Evolutionary conservation across 2,797 vertebrate species (phyloP).

Genomic region (Esox masquinongy): DNA sequence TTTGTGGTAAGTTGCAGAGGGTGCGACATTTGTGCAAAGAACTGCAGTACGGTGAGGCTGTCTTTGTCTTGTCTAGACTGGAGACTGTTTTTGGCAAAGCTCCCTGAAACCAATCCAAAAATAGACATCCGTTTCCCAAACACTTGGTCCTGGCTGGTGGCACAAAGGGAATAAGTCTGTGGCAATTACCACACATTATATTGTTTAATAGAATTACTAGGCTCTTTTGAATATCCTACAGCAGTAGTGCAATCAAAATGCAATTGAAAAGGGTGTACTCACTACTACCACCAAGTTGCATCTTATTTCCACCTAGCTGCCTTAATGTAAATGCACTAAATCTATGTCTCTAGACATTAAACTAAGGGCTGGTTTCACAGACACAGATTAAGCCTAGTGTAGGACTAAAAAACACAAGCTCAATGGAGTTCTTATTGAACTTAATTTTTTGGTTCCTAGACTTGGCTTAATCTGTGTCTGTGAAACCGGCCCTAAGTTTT

Average conservation of each 20-base stretch:
- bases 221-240: not conserved
- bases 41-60: not conserved
- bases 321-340: too few relatives aligned
- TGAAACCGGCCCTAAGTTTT: too few relatives aligned
- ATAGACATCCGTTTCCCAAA: not conserved
- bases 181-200: not conserved
- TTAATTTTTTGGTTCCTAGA: too few relatives aligned
- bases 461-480: too few relatives aligned
- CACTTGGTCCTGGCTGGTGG: not conserved
- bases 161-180: not conserved
- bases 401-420: too few relatives aligned
- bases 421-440: too few relatives aligned
- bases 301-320: too few relatives aligned
- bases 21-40: not conserved
- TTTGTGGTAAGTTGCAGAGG: not conserved
- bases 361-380: too few relatives aligned
- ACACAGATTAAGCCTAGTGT: too few relatives aligned
- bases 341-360: too few relatives aligned
- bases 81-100: constrained; percentile 7
- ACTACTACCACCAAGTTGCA: too few relatives aligned
- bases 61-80: not conserved
- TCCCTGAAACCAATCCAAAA: constrained; percentile 12
- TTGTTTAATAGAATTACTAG: not conserved
- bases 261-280: not conserved
- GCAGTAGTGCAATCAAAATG: not conserved